Evolutionary conservation across 2,888 invertebrate genomes (phyloP).

Genomic region (Erebia palarica): DNA sequence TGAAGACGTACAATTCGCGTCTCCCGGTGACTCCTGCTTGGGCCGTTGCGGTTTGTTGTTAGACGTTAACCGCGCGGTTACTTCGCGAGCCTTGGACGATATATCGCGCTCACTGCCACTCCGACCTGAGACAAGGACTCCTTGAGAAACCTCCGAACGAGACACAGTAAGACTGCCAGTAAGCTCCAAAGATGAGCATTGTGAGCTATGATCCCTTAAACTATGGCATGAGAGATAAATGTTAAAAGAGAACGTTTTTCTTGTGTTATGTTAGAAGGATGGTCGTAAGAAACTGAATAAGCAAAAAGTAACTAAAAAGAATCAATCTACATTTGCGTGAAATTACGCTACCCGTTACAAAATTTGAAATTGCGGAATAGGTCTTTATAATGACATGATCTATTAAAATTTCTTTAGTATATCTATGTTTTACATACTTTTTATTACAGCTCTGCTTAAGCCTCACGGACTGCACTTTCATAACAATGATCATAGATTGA

Average conservation of each 20-base stretch:
- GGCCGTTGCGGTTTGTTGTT: constrained; percentile 51
- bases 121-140: constrained; percentile 57
- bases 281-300: background rate
- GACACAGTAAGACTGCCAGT: background rate
- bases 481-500: too few species aligned
- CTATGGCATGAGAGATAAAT: background rate
- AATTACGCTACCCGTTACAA: background rate
- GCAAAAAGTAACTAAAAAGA: background rate
- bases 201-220: background rate
- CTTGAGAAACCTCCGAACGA: background rate
- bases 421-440: too few species aligned
- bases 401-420: too few species aligned
- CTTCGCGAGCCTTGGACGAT: constrained; percentile 73
- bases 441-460: too few species aligned
- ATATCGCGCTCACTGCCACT: constrained; percentile 80
- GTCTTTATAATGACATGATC: too few species aligned
- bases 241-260: background rate
- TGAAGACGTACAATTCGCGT: constrained; percentile 54
- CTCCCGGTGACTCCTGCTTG: constrained; percentile 54
- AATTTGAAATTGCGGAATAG: background rate
- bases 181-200: too few species aligned
- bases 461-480: too few species aligned
- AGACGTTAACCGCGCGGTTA: constrained; percentile 69
- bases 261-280: background rate
- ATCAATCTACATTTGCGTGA: background rate